A percentile compares a stretch with the other conserved stretches of the same genome.
Evolutionary conservation across 2,113 vertebrate species (phyloP).

Genomic region (Carollia perspicillata): DNA sequence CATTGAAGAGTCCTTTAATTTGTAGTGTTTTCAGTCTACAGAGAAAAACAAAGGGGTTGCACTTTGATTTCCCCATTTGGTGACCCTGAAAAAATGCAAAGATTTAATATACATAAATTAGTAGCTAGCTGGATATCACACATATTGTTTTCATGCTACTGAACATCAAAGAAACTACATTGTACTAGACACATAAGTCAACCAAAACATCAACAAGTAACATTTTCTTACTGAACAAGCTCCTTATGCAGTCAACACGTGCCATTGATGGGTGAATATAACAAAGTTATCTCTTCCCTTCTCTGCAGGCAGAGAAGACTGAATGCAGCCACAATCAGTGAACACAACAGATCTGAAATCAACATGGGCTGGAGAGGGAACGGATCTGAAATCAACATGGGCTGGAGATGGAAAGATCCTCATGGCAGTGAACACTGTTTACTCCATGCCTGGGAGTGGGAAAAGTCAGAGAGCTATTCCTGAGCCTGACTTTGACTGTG

Average conservation of each 20-base stretch:
- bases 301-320: not conserved
- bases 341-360: not conserved
- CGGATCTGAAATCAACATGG: not conserved
- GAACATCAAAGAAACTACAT: not conserved
- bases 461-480: not conserved
- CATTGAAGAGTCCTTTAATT: constrained; percentile 42
- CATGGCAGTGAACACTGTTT: not conserved
- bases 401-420: not conserved
- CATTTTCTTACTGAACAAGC: not conserved
- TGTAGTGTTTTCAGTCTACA: not conserved
- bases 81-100: not conserved
- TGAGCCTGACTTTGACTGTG: not conserved
- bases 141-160: not conserved
- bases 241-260: not conserved
- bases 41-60: not conserved
- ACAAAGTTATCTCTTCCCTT: fast-evolving
- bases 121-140: not conserved
- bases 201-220: not conserved
- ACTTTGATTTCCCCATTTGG: not conserved
- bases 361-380: not conserved
- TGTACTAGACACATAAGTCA: not conserved
- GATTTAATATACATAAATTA: not conserved
- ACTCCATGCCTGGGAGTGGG: not conserved
- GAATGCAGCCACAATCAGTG: not conserved
- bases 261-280: not conserved